Base-by-base conservation (phyloP, 2,888 invertebrate species). In the Mechanitis messenoides region DNA sequence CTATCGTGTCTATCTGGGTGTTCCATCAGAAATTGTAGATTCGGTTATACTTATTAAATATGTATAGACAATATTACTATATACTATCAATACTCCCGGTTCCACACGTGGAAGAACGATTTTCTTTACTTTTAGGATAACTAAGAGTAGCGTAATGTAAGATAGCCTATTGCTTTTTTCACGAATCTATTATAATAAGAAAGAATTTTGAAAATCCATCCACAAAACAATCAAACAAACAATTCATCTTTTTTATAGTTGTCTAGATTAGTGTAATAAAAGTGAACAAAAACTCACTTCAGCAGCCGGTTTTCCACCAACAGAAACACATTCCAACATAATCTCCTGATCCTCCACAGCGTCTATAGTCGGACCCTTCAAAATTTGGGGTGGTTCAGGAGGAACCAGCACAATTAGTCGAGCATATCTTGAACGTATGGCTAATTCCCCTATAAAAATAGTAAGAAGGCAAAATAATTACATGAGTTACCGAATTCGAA, bases 331-430 rank as follows among this genome's bases (percentile, higher is more conserved):
- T 74, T 97, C 97, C 72, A 98, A 88, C 76, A 96, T 95, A 46
- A 97, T 94, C 78, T 96, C 96, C 55, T 95, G 92, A 79, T 97
- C 97, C 83, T 97, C 97, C 0, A 97, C 95, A n/a, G 97, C 96
- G 59, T 94, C 92, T 69, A 97, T 91, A 66, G 93, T 92, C 66
- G 94, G 92, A 2, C 95, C 97, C 77, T 96, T 96, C 3, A 94
- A 88, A 69, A 98, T 97, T 79, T 93, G 93, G 0, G 98, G 98
- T 6, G 95, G 93, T 69, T 97, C 96, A 0, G 98, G 98, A 0
- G 97, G 96, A 58, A 97, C 96, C 71, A 96, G 90, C 2, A 98
- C 94, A 3, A 95, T 95, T 33, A 98, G 91, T 55, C 93, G 93
- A 50, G 97, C 98, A 78, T 94, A 95, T 71, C 94, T 92, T 50